Evolutionary conservation across 1,140 invertebrate genomes (phyloP).

Genomic region (Drosophila santomea): DNA sequence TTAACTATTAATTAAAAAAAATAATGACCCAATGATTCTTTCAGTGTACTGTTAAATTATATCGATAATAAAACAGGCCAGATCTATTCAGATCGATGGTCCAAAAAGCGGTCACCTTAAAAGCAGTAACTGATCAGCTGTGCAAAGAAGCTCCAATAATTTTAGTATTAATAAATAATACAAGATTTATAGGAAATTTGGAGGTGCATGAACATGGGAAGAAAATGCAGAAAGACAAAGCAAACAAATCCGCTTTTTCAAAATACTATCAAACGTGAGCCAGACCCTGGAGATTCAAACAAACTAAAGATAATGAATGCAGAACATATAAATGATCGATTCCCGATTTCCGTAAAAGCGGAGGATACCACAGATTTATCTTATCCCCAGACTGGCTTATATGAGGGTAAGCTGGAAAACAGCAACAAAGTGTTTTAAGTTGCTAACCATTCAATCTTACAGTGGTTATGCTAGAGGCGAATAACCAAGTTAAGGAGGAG

Average conservation of each 20-base stretch:
- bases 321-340: too few relatives aligned
- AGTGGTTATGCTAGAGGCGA: background rate
- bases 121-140: background rate
- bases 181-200: background rate
- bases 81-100: too few relatives aligned
- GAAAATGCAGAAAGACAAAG: background rate
- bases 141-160: background rate
- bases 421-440: background rate
- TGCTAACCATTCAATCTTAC: background rate
- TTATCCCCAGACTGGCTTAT: background rate
- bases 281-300: background rate
- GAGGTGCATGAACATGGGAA: background rate
- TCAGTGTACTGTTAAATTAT: too few relatives aligned
- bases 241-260: background rate
- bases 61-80: too few relatives aligned
- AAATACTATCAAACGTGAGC: background rate
- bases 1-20: too few relatives aligned
- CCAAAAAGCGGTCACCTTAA: background rate
- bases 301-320: background rate
- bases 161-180: background rate
- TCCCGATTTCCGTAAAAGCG: background rate
- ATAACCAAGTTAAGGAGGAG: background rate
- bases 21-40: too few relatives aligned
- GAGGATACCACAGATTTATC: background rate
- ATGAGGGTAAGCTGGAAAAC: background rate